Evolutionary conservation across 1,140 invertebrate genomes (phyloP), one percentile per base, ranked within the genome.

Genomic region (Bicyclus anynana): DNA sequence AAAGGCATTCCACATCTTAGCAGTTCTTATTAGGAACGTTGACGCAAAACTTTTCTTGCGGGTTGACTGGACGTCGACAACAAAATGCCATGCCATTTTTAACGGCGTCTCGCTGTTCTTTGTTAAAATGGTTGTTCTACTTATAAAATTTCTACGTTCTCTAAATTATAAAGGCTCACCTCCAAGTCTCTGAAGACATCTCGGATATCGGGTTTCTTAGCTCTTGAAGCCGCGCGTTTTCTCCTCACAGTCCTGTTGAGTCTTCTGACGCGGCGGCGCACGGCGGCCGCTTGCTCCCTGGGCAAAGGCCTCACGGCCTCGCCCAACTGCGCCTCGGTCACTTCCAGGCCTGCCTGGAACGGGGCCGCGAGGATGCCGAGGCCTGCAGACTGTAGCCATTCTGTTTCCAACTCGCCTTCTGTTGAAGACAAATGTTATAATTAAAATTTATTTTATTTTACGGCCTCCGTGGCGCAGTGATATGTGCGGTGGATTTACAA

Each of bases 171-270:
- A 1, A 33, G 5, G 13, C 80, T 78, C 5, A 87, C 94, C 91
- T 95, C 94, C 51, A 94, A 89, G 84, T 96, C 94, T 81, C 93
- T 92, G 71, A 95, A 94, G 33, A 95, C 92, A 82, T 95, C 93
- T 70, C 94, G 88, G 44, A 95, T 95, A 71, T 95, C 94, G 13
- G 93, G 93, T 62, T 93, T 92, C 29, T 91, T 91, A 10, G 92
- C 91, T 16, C 85, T 66, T 4, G 79, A 76, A 18, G 85, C 85
- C 1, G 63, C 93, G 76, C 71, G 89, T 84, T 72, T 92, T 89
- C 93, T 91, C 14, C 94, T 91, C 0, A 95, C 91, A 1, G 95
- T 96, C 56, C 94, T 92, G 90, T 96, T 96, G 2, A 96, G 89
- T 1, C 93, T 92, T 17, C 91, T 89, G 1, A 96, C 94, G n/a